These are phyloP conservation scores for Dynastes hyllus DNA, from an alignment of 2,888 invertebrate species.

Conservation along the genomic window DNA sequence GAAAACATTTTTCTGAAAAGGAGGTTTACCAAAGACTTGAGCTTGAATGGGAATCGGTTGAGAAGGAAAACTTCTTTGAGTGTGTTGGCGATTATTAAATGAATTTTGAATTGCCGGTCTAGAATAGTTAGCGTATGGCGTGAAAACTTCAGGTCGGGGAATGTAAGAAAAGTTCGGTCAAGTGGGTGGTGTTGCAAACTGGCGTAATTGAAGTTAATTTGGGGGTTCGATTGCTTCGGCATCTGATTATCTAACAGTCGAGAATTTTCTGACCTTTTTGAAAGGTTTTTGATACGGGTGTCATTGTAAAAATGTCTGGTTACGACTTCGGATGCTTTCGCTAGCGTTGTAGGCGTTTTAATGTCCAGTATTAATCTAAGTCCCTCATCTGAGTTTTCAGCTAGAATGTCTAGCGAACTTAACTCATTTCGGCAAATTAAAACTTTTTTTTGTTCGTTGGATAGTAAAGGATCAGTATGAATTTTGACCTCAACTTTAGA, in stretches of 20 bases:
- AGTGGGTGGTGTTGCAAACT: neutral
- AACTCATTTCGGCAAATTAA: conserved; percentile 40
- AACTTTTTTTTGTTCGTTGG: conserved; percentile 16
- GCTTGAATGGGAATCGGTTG: conserved; percentile 17
- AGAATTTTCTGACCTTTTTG: neutral
- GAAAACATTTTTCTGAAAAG: neutral
- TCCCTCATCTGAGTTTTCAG: neutral
- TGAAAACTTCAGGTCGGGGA: too few species aligned
- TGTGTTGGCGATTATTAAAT: too few species aligned
- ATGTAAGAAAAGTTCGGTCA: too few species aligned
- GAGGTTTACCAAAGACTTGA: conserved; percentile 13
- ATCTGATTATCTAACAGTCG: neutral
- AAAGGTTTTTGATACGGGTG: conserved; percentile 1
- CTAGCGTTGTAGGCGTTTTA: conserved; percentile 9
- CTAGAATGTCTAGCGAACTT: conserved; percentile 37
- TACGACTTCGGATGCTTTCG: conserved; percentile 10
- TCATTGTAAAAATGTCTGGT: conserved; percentile 24
- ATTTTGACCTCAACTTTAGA: conserved; percentile 39
- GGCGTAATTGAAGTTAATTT: neutral
- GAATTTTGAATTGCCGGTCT: too few species aligned
- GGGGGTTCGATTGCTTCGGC: neutral
- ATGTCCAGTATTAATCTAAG: conserved; percentile 31
- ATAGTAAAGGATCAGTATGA: conserved; percentile 34
- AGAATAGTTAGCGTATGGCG: too few species aligned
- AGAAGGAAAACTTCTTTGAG: neutral